Evolutionary conservation across 2,888 invertebrate species (phyloP).

Genomic region (Craniophora ligustri): DNA sequence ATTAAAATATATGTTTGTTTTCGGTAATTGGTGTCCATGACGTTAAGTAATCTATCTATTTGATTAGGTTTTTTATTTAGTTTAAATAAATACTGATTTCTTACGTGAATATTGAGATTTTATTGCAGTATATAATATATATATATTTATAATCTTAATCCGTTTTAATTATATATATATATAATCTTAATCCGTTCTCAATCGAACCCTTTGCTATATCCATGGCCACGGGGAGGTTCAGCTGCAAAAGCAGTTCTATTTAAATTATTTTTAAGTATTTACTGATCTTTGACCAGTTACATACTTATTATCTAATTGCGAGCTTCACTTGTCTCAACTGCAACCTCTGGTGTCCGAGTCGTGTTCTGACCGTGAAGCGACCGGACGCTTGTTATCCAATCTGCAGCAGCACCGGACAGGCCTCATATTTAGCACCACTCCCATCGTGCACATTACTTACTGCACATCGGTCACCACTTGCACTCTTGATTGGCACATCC

Average conservation of each 20-base stretch:
- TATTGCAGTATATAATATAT: too few relatives aligned
- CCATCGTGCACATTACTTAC: conserved; percentile 3
- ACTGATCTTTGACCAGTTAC: background rate
- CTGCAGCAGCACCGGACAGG: conserved; percentile 26
- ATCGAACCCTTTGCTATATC: too few relatives aligned
- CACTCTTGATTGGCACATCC: conserved; percentile 44
- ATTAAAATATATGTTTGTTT: conserved; percentile 6
- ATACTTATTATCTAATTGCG: too few relatives aligned
- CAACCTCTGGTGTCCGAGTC: conserved; percentile 16
- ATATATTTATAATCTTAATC: too few relatives aligned
- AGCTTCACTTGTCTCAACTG: background rate
- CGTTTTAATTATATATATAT: too few relatives aligned
- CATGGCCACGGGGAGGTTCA: too few relatives aligned
- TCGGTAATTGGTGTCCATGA: conserved; percentile 1
- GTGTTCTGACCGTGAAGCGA: conserved; percentile 4
- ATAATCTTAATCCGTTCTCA: too few relatives aligned
- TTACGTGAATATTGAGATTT: too few relatives aligned
- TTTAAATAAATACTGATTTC: too few relatives aligned
- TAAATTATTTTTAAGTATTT: background rate
- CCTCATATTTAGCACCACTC: conserved; percentile 36
- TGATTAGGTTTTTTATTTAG: too few relatives aligned
- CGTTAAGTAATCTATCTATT: too few relatives aligned
- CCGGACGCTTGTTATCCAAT: conserved; percentile 45
- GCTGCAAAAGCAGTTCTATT: background rate
- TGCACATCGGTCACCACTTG: conserved; percentile 22